Evolutionary conservation across 2,888 invertebrate species (phyloP).

Genomic region (Pachliopta kotzebuea): DNA sequence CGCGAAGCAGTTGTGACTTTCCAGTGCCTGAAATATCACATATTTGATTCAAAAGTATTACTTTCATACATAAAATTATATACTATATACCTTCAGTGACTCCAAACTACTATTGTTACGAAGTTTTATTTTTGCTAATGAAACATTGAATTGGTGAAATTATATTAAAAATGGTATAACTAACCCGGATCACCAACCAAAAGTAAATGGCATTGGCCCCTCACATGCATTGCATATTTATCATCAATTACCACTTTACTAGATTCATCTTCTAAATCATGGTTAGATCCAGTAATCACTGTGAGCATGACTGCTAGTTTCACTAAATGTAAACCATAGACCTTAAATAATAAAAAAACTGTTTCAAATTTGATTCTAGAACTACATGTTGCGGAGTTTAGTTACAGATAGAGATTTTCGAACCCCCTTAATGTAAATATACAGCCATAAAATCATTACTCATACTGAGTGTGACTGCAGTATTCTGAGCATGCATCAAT

Average conservation of each 20-base stretch:
- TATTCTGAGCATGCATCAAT: too few species aligned
- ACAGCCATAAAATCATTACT: too few species aligned
- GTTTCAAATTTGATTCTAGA: not conserved
- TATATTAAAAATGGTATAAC: not conserved
- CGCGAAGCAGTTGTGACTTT: constrained; percentile 91
- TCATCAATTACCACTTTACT: constrained; percentile 78
- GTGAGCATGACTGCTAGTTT: constrained; percentile 91
- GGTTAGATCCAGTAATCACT: constrained; percentile 71
- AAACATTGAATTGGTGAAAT: too few species aligned
- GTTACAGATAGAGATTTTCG: too few species aligned
- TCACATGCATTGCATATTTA: constrained; percentile 67
- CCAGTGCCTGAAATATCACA: constrained; percentile 89
- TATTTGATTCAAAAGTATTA: not conserved
- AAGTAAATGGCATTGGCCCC: constrained; percentile 92
- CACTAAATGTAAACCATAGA: constrained; percentile 92
- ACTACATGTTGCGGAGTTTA: not conserved
- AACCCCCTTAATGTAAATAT: too few species aligned
- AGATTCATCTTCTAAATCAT: constrained; percentile 48
- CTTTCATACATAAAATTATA: too few species aligned
- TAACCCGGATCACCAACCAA: constrained; percentile 93
- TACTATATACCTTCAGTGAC: too few species aligned
- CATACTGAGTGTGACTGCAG: too few species aligned
- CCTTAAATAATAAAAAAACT: constrained; percentile 73
- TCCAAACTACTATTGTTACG: too few species aligned
- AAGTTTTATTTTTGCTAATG: too few species aligned